Percentiles rank a stretch among this genome's conserved stretches.
phyloP scores from a whole-genome alignment of 2,113 vertebrate species.

The Petromus typicus region DNA sequence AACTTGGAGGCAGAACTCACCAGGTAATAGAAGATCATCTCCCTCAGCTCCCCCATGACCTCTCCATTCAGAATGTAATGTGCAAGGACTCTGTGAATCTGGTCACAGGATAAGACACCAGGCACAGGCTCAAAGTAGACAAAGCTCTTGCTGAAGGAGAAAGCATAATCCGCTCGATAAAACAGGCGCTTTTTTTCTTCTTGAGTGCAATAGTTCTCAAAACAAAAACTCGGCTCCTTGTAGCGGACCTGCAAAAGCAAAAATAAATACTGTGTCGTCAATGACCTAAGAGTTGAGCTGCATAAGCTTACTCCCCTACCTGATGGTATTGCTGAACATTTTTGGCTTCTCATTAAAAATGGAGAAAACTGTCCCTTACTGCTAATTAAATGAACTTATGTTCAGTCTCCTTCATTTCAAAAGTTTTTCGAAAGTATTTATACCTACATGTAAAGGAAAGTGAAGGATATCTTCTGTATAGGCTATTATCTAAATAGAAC shows the following conservation, averaged over 20 bases:
- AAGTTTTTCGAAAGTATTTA: neutral
- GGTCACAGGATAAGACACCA: constrained; percentile 78
- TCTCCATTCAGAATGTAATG: constrained; percentile 82
- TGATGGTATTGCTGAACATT: neutral
- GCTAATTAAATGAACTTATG: neutral
- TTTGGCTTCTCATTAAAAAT: neutral
- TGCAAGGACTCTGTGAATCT: constrained; percentile 61
- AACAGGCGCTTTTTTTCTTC: neutral
- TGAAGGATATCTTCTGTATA: neutral
- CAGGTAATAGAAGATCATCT: constrained; percentile 85
- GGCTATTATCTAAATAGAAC: neutral
- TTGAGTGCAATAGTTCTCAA: constrained; percentile 39
- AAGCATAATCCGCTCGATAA: constrained; percentile 66
- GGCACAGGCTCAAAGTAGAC: constrained; percentile 81
- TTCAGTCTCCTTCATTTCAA: neutral
- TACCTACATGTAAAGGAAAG: neutral
- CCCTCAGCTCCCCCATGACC: constrained; percentile 58
- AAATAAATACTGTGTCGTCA: no score
- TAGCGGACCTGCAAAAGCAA: constrained; percentile 77
- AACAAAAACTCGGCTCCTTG: constrained; percentile 60
- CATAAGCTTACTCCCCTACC: neutral
- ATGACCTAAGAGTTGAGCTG: no score
- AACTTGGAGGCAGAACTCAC: constrained; percentile 69
- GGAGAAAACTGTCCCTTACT: neutral
- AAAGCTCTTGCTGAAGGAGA: constrained; percentile 86